Evolutionary conservation across 2,888 invertebrate species (phyloP), one percentile per base, ranked within the genome.

Genomic region (Nyleta sp.): DNA sequence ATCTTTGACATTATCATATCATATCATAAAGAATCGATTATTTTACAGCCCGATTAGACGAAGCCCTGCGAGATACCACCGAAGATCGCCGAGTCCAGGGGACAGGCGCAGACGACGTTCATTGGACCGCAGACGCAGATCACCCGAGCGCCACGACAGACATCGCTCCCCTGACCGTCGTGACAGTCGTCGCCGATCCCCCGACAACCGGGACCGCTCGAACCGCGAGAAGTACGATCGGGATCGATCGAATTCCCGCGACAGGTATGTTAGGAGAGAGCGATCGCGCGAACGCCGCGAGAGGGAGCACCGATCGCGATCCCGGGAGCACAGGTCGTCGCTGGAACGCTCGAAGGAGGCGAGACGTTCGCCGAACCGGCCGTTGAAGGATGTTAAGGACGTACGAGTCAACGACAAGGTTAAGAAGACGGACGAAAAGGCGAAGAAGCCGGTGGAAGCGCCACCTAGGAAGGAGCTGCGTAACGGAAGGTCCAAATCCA

Each of bases 221-320:
- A 84, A 82, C 84, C 88, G 89, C 84, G 88, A 88, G 81, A 55
- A 57, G 48, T 78, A 70, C 11, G 73, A 78, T 11, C 74, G 74
- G 0, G 89, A 90, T 81, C 87, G 89, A 83, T 91, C 90, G 33
- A 85, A 86, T 42, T 90, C 90, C 53, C 90, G 90, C 48, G 91
- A 91, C 82, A 88, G 91, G 82, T 90, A 88, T 60, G 85, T 81
- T 82, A 86, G 87, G 53, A 86, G 88, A 40, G 88, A 89, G 55
- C 87, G 89, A 64, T 89, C 89, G 60, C 87, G 89, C 52, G 91
- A 91, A 22, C 92, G 92, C 8, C 62, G 77, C 50, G 91, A 79
- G 90, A 91, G 70, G 52, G 91, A 80, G 90, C 92, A 70, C 83
- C 89, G 91, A 78, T 91, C 91, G 60, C 87, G 89, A 65, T 91